A percentile compares a stretch with the other conserved stretches of the same genome.
phyloP scores from a whole-genome alignment of 2,888 invertebrate genomes.

The Lypha dubia region DNA sequence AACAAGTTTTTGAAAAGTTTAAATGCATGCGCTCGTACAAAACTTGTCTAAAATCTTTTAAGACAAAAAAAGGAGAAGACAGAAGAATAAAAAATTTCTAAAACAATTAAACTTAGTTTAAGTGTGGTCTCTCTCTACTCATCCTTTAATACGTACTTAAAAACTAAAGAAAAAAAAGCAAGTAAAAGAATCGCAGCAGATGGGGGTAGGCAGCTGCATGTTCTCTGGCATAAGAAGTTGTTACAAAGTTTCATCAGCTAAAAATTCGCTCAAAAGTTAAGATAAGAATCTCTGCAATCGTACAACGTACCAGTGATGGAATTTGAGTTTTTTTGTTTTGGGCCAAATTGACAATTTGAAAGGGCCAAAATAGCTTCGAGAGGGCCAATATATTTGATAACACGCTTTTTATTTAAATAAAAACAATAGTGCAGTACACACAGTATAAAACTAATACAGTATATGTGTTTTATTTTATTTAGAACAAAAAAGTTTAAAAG shows the following conservation, averaged over 20 bases:
- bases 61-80: constrained; percentile 24
- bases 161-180: constrained; percentile 5
- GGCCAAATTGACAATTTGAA: no score
- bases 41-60: constrained; percentile 50
- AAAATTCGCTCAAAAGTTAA: constrained; percentile 57
- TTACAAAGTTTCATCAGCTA: constrained; percentile 64
- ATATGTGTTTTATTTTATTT: no score
- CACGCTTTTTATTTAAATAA: no score
- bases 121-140: constrained; percentile 65
- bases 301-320: no score
- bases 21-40: constrained; percentile 22
- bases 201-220: constrained; percentile 10
- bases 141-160: constrained; percentile 53
- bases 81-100: constrained; percentile 44
- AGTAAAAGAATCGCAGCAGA: constrained; percentile 2
- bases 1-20: constrained; percentile 65
- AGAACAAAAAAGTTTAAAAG: no score
- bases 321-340: no score
- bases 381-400: no score
- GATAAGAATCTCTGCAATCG: constrained; percentile 29
- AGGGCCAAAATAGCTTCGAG: no score
- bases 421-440: no score
- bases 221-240: constrained; percentile 21
- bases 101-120: constrained; percentile 71
- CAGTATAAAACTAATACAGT: no score